A percentile compares a stretch with the other conserved stretches of the same genome.
Evolutionary conservation across 1,140 invertebrate species (phyloP).

Genomic region (Helicoverpa zea): DNA sequence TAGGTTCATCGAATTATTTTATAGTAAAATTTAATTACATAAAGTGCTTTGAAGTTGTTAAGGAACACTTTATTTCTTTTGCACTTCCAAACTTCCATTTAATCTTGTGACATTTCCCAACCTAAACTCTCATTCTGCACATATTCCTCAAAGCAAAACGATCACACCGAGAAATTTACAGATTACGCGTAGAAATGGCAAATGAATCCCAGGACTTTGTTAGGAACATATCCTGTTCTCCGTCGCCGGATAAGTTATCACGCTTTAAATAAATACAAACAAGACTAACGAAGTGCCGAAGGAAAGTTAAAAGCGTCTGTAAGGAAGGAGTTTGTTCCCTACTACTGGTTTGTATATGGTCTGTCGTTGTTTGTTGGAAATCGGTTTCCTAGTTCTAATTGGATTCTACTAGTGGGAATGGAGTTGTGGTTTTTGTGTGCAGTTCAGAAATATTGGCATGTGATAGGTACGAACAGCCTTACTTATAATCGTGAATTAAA

Average conservation of each 20-base stretch:
- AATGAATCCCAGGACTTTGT: conserved; percentile 71
- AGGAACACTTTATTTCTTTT: no score
- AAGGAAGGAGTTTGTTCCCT: conserved; percentile 59
- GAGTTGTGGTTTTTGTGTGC: no score
- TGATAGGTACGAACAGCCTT: no score
- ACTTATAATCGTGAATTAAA: no score
- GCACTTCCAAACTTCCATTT: background rate
- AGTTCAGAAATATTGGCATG: no score
- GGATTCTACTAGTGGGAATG: background rate
- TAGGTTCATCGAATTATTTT: no score
- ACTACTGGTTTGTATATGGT: conserved; percentile 51
- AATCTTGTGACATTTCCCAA: background rate
- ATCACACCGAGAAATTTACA: conserved; percentile 38
- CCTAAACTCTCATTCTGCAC: no score
- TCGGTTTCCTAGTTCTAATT: conserved; percentile 15
- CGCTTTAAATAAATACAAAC: conserved; percentile 82
- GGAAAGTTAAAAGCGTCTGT: conserved; percentile 79
- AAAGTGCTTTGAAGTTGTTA: no score
- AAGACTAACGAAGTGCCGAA: conserved; percentile 82
- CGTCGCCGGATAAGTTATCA: conserved; percentile 79
- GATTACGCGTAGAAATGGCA: conserved; percentile 63
- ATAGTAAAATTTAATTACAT: no score
- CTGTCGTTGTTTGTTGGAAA: background rate
- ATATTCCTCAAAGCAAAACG: conserved; percentile 14
- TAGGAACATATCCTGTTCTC: conserved; percentile 74